Evolutionary conservation across 2,113 vertebrate genomes (phyloP).

Genomic region (Odocoileus hemionus): DNA sequence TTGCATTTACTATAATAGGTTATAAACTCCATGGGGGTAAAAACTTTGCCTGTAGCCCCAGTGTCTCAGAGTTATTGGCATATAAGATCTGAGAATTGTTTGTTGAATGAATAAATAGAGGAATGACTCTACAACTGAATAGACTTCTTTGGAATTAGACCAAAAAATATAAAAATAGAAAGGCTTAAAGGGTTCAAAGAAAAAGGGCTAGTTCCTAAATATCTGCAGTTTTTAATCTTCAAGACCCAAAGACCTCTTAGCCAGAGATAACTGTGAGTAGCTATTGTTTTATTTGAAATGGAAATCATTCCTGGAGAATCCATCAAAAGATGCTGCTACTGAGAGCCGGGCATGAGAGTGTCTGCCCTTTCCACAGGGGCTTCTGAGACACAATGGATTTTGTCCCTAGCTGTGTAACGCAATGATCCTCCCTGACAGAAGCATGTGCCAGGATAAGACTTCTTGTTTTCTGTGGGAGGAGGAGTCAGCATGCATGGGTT

Average conservation of each 20-base stretch:
- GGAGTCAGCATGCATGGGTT: neutral
- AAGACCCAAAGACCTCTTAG: neutral
- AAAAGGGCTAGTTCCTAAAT: neutral
- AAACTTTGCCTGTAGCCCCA: neutral
- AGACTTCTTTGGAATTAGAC: neutral
- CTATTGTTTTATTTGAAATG: neutral
- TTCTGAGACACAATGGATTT: neutral
- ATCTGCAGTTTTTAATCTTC: neutral
- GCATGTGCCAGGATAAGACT: neutral
- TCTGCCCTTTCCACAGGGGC: neutral
- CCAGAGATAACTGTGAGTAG: neutral
- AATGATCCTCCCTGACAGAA: neutral
- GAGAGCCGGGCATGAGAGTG: neutral
- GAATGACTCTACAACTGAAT: neutral
- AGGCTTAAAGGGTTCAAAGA: neutral
- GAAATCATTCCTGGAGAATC: neutral
- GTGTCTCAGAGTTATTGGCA: neutral
- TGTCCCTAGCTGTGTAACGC: neutral
- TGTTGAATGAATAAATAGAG: neutral
- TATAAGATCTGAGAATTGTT: neutral
- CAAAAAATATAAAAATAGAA: neutral
- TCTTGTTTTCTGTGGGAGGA: neutral
- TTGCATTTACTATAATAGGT: neutral
- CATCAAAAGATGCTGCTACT: neutral
- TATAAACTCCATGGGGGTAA: neutral